Conservation (phyloP, 2,888 invertebrate genomes). For the Fragum whitleyi region DNA sequence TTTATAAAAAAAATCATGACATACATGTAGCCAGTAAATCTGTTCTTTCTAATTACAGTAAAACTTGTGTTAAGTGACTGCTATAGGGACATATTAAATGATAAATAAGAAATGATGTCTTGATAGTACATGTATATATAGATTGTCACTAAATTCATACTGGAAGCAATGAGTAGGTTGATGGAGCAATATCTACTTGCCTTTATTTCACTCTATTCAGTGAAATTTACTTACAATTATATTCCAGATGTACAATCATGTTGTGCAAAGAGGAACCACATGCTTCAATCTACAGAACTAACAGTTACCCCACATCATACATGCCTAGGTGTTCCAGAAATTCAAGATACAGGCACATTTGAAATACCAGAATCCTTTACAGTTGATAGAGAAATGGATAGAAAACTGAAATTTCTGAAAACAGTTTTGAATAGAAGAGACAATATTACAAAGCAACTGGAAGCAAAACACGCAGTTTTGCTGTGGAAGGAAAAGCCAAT, state of each 20-base stretch:
- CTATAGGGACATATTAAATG: too few relatives aligned
- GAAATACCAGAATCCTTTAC: background rate
- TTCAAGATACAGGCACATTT: background rate
- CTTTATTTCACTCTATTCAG: too few relatives aligned
- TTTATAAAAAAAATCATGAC: too few relatives aligned
- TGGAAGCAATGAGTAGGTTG: too few relatives aligned
- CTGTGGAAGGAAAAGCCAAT: slow-evolving; percentile 32
- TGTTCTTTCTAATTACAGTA: too few relatives aligned
- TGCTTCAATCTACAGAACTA: background rate
- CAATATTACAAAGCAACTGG: background rate
- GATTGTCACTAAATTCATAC: too few relatives aligned
- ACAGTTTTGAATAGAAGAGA: background rate
- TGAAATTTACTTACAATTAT: background rate
- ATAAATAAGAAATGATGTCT: too few relatives aligned
- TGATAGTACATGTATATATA: too few relatives aligned
- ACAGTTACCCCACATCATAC: background rate
- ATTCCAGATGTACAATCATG: slow-evolving; percentile 5
- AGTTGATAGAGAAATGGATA: background rate
- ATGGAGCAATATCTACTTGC: too few relatives aligned
- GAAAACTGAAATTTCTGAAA: background rate
- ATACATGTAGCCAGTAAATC: too few relatives aligned
- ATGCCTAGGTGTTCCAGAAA: background rate
- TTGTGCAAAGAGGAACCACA: background rate
- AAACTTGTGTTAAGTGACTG: too few relatives aligned
- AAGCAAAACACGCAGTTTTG: background rate